Evolutionary conservation across 2,113 vertebrate genomes (phyloP).

Genomic region (Enhydra lutris): DNA sequence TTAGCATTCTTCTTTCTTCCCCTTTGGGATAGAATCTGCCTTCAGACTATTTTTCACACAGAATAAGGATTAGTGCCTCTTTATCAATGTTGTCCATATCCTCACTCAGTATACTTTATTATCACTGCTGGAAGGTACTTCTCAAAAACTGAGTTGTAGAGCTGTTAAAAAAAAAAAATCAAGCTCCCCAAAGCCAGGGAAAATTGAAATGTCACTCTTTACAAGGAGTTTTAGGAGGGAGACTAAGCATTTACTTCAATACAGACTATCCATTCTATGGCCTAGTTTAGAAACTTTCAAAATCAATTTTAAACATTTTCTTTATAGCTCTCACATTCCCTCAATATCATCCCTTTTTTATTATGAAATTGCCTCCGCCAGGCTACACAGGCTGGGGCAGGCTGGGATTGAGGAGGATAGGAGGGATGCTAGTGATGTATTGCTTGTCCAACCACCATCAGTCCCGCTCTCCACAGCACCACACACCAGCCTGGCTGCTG

Average conservation of each 20-base stretch:
- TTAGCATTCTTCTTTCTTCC: conserved; percentile 40
- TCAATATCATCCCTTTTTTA: conserved; percentile 26
- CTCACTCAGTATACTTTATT: conserved; percentile 61
- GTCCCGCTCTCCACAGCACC: not conserved
- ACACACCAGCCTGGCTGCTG: not conserved
- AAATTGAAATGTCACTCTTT: conserved; percentile 78
- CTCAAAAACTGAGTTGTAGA: conserved; percentile 70
- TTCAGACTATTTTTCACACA: conserved; percentile 65
- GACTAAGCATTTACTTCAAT: conserved; percentile 59
- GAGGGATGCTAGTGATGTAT: not conserved
- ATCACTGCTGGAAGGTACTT: conserved; percentile 67
- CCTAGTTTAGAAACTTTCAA: conserved; percentile 72
- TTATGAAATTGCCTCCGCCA: conserved; percentile 25
- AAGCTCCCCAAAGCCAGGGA: conserved; percentile 70
- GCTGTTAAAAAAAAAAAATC: conserved; percentile 60
- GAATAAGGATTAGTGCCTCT: conserved; percentile 68
- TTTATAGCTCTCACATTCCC: conserved; percentile 58
- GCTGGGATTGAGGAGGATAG: fast-evolving
- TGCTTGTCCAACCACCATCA: not conserved
- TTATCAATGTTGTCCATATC: conserved; percentile 68
- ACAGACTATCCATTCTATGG: conserved; percentile 62
- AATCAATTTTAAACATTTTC: conserved; percentile 73
- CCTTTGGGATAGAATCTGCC: conserved; percentile 57
- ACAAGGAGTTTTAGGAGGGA: conserved; percentile 57
- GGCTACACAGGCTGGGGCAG: not conserved